Evolutionary conservation across 2,113 vertebrate species (phyloP), one percentile per base, ranked within the genome.

Genomic region (Stictonetta naevosa): DNA sequence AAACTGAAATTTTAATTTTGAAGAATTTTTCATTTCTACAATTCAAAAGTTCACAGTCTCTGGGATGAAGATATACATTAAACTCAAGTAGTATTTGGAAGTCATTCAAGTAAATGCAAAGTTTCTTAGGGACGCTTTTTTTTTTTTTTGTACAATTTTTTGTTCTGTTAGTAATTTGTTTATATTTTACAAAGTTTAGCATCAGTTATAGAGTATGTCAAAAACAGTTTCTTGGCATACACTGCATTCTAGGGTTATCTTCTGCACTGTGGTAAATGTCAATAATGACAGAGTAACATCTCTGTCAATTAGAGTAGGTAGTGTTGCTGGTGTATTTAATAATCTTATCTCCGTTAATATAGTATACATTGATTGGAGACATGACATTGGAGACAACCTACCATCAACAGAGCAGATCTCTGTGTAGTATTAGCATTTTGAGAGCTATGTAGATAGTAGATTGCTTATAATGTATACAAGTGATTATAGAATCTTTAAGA

Each of bases 271-370:
- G 2, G 20, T 46, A 25, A 63, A 6, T 31, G 52, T 92, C 59
- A 13, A 38, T 67, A 78, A 59, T 56, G 77, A 77, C 14, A 26
- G 69, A 83, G 58, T 88, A 67, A 63, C 56, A 75, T 82, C 31
- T 73, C 33, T 31, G 13, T 55, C 83, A 90, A 93, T 85, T 86
- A 83, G 64, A 16, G 50, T 73, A 71, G 81, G 63, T 52, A 81
- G 46, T 14, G 14, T 72, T 92, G 80, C 48, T 23, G 7, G 63
- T 92, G 76, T 78, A 63, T 81, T 97, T 91, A 86, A 83, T 90
- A 67, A 28, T 80, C 34, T 80, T 88, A 66, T 76, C 67, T 90
- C 40, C 83, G 90, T 90, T 80, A 73, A 92, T 81, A 71, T 16
- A 53, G 8, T 66, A 10, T 29, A 93, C n/a, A n/a, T n/a, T n/a